Evolutionary conservation across 2,113 vertebrate genomes (phyloP), one percentile per base, ranked within the genome.

Genomic region (Zapus hudsonius): DNA sequence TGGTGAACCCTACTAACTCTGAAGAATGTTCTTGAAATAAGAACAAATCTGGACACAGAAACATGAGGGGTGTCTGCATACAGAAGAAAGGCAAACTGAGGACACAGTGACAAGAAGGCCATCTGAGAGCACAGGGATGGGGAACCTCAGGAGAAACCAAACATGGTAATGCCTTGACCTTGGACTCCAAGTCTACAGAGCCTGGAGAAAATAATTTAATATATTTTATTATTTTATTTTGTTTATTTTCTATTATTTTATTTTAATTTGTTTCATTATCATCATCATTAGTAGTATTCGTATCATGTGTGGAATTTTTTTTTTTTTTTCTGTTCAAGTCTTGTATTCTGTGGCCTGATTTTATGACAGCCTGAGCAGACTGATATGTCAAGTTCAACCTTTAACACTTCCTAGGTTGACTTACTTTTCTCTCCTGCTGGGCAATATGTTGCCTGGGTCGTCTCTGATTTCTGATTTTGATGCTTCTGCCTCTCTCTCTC

Each of bases 51-150:
- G 40, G 44, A 76, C 20, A 33, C 22, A 44, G 4, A 76, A 11
- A 81, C 0, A 19, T 3, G 12, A 57, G 33, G 22, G 25, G 17
- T 7, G 2, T 0, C 1, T 5, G 7, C 17, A 13, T 11, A 33
- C 38, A 25, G 31, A 25, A 2, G 6, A 5, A 64, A 63, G 47
- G 38, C 17, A 7, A 8, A 1, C 2, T 10, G 9, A 47, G 27
- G 13, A 47, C 52, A 40, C 0, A 52, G 52, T 52, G 2, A 59
- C 22, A 27, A 66, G 11, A n/a, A 0, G 0, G 8, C 59, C 1
- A 0, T 29, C n/a, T 31, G 9, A 19, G 12, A 33, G 29, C 20
- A 7, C 20, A 13, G 29, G n/a, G 31, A 19, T 17, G 13, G 9
- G 6, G 72, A 13, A 23, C 31, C 27, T 25, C n/a, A 36, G 66